Conservation (phyloP, 2,888 invertebrate species). For the Ptilodon capucinus region DNA sequence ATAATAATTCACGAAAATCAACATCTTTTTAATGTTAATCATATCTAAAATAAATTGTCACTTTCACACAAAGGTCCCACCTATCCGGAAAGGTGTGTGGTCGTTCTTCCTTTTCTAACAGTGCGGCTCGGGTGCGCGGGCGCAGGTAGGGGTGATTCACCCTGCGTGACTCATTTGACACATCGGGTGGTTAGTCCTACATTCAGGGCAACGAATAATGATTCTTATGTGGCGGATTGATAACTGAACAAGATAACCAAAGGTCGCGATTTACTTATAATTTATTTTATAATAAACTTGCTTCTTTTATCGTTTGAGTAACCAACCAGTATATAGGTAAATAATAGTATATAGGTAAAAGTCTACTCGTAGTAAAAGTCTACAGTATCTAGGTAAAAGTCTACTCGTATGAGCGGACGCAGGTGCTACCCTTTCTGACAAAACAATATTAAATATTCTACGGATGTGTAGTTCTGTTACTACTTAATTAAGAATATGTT, state of each 20-base stretch:
- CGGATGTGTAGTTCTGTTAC: too few species aligned
- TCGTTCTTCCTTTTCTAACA: slow-evolving; percentile 36
- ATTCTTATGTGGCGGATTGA: not conserved
- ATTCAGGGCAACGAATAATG: not conserved
- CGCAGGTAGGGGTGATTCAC: slow-evolving; percentile 52
- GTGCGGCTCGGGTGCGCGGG: slow-evolving; percentile 20
- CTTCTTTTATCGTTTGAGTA: too few species aligned
- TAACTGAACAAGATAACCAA: not conserved
- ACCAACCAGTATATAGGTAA: too few species aligned
- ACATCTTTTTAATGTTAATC: slow-evolving; percentile 32
- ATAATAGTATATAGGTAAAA: too few species aligned
- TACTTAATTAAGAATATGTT: too few species aligned
- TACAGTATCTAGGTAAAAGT: too few species aligned
- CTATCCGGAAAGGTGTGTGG: slow-evolving; percentile 41
- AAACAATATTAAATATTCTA: too few species aligned
- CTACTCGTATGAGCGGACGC: too few species aligned
- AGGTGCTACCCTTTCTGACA: too few species aligned
- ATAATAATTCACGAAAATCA: too few species aligned
- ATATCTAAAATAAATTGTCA: slow-evolving; percentile 37
- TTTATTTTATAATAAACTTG: too few species aligned
- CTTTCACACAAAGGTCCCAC: slow-evolving; percentile 27
- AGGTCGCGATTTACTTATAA: not conserved
- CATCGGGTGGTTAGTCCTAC: slow-evolving; percentile 2
- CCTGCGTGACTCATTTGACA: slow-evolving; percentile 29
- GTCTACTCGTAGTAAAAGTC: too few species aligned